Conservation (phyloP, 2,113 vertebrate genomes). For the Podarcis cretensis region DNA sequence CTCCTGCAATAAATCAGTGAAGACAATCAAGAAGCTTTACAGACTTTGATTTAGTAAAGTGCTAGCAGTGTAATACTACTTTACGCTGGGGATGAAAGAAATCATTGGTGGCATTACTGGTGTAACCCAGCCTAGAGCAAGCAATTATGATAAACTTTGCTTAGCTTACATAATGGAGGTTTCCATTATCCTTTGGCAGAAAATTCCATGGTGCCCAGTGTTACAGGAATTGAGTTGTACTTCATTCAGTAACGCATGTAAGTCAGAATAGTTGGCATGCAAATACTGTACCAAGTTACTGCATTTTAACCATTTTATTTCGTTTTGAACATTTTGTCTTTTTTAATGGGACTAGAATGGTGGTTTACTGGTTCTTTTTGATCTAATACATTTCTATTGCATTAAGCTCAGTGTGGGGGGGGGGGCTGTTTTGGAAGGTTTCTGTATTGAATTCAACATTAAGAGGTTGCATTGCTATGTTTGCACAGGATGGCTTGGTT, state of each 20-base stretch:
- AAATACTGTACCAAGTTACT: not conserved
- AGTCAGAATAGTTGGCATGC: not conserved
- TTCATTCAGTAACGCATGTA: conserved; percentile 13
- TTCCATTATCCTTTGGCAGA: conserved; percentile 54
- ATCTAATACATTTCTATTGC: not conserved
- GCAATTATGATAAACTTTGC: conserved; percentile 64
- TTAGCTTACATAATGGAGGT: conserved; percentile 57
- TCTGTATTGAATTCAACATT: not conserved
- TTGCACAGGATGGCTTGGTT: not conserved
- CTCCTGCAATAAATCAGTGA: conserved; percentile 28
- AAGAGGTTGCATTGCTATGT: not conserved
- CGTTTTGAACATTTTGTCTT: not conserved
- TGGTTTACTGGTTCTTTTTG: not conserved
- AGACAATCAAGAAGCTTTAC: conserved; percentile 49
- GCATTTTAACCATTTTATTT: not conserved
- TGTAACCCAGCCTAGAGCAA: conserved; percentile 44
- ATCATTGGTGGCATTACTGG: conserved; percentile 44
- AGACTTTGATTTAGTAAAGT: conserved; percentile 38
- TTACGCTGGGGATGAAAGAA: conserved; percentile 44
- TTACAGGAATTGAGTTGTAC: conserved; percentile 38
- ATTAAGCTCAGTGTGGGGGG: not conserved
- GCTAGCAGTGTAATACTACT: not conserved
- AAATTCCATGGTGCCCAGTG: conserved; percentile 17
- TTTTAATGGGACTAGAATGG: too few relatives aligned
- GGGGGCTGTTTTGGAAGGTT: not conserved